Evolutionary conservation across 2,797 vertebrate genomes (phyloP), one percentile per base, ranked within the genome.

Genomic region (Tenualosa ilisha): DNA sequence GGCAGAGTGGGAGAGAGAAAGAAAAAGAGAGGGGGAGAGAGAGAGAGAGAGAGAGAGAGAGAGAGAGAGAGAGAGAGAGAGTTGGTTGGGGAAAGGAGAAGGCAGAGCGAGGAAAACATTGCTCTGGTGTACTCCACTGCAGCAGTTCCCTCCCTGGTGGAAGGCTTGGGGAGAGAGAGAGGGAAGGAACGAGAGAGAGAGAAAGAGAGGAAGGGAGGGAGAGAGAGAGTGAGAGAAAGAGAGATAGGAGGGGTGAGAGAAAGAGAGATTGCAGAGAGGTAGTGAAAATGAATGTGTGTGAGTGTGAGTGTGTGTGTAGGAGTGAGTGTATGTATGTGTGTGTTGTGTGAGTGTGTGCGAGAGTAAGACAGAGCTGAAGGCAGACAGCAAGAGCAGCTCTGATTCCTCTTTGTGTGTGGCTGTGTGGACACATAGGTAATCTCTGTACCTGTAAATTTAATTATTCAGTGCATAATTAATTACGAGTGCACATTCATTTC

Each of bases 71-170:
- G 59, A 56, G 82, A 83, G 20, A 31, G 43, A 81, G 61, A 72
- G 13, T 17, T 1, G 13, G 65, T 31, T 12, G 26, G 65, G 26
- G 31, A 72, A 40, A 40, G 68, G 68, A 43, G 40, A 75, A 75
- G 68, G 31, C 3, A 40, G 68, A 75, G 68, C 11, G 65, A 75
- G 68, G 40, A 75, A 43, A 75, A 75, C 68, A 75, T 75, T 83
- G 26, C 65, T 79, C 72, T 83, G 79, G 85, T 88, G 83, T 87
- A 85, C 86, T 87, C 63, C 83, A 82, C 89, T 86, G 89, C 89
- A 90, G 85, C 84, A 86, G 90, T 90, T 89, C 72, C 86, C 88
- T 87, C 83, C 81, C 87, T 72, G 83, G 83, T 82, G 83, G 86
- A 65, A 22, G 82, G 72, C 83, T 79, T 31, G 83, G 82, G 26